Conservation (phyloP, 1,140 invertebrate genomes). For the Monochamus saltuarius region DNA sequence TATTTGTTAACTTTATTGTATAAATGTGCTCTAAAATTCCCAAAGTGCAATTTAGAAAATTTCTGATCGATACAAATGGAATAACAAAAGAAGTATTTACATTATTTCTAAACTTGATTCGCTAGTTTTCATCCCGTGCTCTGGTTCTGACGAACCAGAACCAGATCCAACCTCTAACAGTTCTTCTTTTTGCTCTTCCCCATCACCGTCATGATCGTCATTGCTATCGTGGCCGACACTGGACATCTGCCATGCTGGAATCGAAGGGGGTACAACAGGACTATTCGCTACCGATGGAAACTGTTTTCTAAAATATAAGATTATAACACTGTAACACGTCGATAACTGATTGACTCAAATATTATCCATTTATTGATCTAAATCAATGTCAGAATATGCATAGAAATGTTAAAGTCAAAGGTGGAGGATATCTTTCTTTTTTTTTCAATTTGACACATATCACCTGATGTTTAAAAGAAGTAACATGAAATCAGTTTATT, state of each 20-base stretch:
- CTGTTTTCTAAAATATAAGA: constrained; percentile 62
- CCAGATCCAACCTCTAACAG: constrained; percentile 51
- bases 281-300: constrained; percentile 62
- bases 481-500: no score
- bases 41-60: not conserved
- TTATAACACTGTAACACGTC: no score
- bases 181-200: constrained; percentile 46
- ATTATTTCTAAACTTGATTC: constrained; percentile 71
- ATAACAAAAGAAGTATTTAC: constrained; percentile 50
- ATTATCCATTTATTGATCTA: no score
- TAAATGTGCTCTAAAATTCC: not conserved
- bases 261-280: constrained; percentile 67
- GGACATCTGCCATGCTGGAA: constrained; percentile 75
- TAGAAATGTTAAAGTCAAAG: no score
- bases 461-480: no score
- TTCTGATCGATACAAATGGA: not conserved
- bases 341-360: no score
- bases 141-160: constrained; percentile 64
- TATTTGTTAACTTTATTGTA: not conserved
- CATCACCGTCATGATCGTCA: constrained; percentile 35
- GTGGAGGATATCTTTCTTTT: no score
- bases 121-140: constrained; percentile 67
- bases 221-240: constrained; percentile 49
- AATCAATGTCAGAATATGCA: no score
- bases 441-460: no score